Evolutionary conservation across 2,113 vertebrate genomes (phyloP), one percentile per base, ranked within the genome.

Genomic region (Copsychus sechellarum): DNA sequence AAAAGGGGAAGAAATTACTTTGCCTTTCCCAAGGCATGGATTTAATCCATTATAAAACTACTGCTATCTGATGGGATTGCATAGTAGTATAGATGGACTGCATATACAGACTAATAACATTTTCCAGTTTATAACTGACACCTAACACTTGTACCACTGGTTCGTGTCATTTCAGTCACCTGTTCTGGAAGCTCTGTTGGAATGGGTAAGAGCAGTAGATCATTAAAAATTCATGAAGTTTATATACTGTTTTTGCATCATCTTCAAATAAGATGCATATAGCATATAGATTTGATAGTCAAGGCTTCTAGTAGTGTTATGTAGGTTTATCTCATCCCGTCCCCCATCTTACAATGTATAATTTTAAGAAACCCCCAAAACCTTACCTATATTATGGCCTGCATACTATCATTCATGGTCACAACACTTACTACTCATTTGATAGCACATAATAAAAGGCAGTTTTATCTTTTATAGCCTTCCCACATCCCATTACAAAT

Each of bases 161-260:
- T 96, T 94, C 58, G 57, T 97, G 83, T 85, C 36, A 92, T 98
- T 97, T 88, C 96, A 99, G 99, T 99, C 88, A 98, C 98, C 70
- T 99, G 99, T 80, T 98, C 98, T 86, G 98, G 98, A 93, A 98
- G 97, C 95, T 98, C 97, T 67, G 96, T 98, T 80, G 98, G 98
- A 92, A 98, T 98, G 97, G 98, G 98, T 99, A 98, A 98, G 98
- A 97, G 53, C 51, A 74, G 11, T 43, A 74, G 34, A 78, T 47
- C 2, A 20, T 45, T 81, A 40, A 57, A 85, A 87, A 51, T 43
- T 47, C 17, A 25, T n/a, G 0, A 36, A 13, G 20, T 74, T 74
- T 54, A 26, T 62, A 67, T 48, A 81, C 21, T 54, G 17, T 2
- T 8, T 83, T 69, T 70, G 4, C 18, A 72, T 74, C 5, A 26